Percentiles rank a stretch among this genome's conserved stretches.
Conservation (phyloP, 2,113 vertebrate species). For the Neolamprologus variostigma region DNA sequence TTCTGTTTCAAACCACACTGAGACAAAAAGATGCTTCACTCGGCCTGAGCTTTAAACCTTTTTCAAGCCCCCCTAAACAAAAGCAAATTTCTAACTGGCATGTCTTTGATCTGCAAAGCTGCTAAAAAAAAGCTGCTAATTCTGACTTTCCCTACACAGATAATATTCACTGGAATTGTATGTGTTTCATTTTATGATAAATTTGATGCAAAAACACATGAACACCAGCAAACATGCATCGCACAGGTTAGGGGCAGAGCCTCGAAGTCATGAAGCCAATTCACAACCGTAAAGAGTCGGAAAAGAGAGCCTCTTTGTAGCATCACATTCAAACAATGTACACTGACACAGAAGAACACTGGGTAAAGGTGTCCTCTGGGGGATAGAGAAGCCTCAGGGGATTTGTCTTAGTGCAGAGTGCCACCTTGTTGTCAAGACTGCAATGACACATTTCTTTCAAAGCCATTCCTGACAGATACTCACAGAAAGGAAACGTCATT, state of each 20-base stretch:
- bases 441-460: slow-evolving; percentile 72
- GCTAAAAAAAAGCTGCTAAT: neutral
- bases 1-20: neutral
- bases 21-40: neutral
- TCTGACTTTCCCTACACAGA: neutral
- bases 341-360: neutral
- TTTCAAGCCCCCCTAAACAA: neutral
- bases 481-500: slow-evolving; percentile 21
- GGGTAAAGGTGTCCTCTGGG: slow-evolving; percentile 56
- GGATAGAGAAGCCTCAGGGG: slow-evolving; percentile 64
- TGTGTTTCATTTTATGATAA: neutral
- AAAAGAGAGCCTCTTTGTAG: slow-evolving; percentile 5
- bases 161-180: neutral
- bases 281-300: neutral
- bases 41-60: neutral
- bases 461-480: slow-evolving; percentile 46
- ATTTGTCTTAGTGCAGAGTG: slow-evolving; percentile 78
- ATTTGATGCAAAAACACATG: neutral
- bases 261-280: neutral
- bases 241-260: neutral
- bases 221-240: neutral
- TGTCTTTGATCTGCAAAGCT: neutral
- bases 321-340: slow-evolving; percentile 13
- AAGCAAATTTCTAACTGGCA: neutral
- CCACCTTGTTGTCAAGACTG: slow-evolving; percentile 78